Evolutionary conservation across 2,113 vertebrate species (phyloP), one percentile per base, ranked within the genome.

Genomic region (Tragelaphus imberbis): DNA sequence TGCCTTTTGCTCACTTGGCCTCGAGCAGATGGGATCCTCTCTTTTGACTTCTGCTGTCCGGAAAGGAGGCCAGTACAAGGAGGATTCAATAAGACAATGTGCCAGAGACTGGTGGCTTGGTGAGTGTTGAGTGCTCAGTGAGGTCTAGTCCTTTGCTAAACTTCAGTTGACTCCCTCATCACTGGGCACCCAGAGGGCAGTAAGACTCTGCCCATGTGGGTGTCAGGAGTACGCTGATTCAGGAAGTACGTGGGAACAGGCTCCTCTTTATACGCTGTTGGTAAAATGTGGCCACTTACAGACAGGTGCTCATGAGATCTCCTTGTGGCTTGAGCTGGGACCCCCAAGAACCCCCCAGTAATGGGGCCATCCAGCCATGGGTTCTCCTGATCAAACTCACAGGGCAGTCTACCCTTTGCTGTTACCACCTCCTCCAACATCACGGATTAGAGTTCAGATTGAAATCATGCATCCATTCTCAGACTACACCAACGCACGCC

Each of bases 191-290:
- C 6, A 58, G 61, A 61, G 16, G 4, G 12, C 9, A 0, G 8
- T 1, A 33, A 5, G 49, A 63, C 40, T 14, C 5, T 36, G n/a
- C 44, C 61, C 28, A 0, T 0, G 2, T 4, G 15, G 21, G 47
- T 58, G 19, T 33, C 7, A 1, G 2, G 6, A 40, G 28, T 40
- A 55, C 13, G 2, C 33, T 36, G 49, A 2, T 16, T 15, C 40
- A 7, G 19, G 15, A 9, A 0, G 0, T 49, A 13, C 0, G 0
- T 23, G 7, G n/a, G 19, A 80, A 4, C 8, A 1, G 1, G 13
- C 28, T 40, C 53, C 47, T 23, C 16, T 85, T 89, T 23, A 12
- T 28, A 33, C 4, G 28, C 51, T 80, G 9, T 59, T 28, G 25
- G 58, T n/a, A 27, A 91, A 53, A 90, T 5, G 28, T 16, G 61